Percentiles rank a stretch among this genome's conserved stretches.
These are phyloP conservation scores for Stenotaenia linearis DNA, from an alignment of 2,888 invertebrate species.

Conservation along the genomic window DNA sequence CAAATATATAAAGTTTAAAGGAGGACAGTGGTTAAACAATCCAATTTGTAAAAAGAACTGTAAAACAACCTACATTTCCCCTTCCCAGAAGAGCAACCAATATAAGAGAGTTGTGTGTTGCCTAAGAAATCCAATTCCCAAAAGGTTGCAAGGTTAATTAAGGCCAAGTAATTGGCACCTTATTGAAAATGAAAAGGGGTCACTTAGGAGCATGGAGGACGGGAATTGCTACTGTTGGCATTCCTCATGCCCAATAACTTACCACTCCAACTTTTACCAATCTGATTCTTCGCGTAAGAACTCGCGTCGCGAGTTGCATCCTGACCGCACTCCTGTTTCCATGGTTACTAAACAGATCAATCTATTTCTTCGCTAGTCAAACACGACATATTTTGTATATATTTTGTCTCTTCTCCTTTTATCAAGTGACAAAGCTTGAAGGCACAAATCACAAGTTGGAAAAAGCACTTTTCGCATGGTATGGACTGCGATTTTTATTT, in stretches of 20 bases:
- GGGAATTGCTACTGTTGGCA: not conserved
- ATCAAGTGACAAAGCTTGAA: not conserved
- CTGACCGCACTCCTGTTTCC: not conserved
- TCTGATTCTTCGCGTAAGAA: not conserved
- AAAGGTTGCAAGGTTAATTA: slow-evolving; percentile 5
- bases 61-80: not conserved
- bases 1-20: no score
- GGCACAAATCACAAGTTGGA: not conserved
- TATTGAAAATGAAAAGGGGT: slow-evolving; percentile 11
- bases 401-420: not conserved
- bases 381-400: not conserved
- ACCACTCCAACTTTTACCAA: not conserved
- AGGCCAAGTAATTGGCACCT: slow-evolving; percentile 5
- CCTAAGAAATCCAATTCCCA: not conserved
- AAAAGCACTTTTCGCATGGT: not conserved
- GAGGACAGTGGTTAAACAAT: not conserved
- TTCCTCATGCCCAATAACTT: not conserved
- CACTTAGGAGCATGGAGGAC: not conserved
- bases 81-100: not conserved
- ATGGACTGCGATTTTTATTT: not conserved
- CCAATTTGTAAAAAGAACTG: not conserved
- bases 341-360: not conserved
- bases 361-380: not conserved
- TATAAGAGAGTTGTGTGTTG: not conserved
- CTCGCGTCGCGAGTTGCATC: not conserved